Percentiles rank a stretch among this genome's conserved stretches.
These are phyloP conservation scores for Neopipo cinnamomea DNA, from an alignment of 2,113 vertebrate genomes.

Conservation along the genomic window DNA sequence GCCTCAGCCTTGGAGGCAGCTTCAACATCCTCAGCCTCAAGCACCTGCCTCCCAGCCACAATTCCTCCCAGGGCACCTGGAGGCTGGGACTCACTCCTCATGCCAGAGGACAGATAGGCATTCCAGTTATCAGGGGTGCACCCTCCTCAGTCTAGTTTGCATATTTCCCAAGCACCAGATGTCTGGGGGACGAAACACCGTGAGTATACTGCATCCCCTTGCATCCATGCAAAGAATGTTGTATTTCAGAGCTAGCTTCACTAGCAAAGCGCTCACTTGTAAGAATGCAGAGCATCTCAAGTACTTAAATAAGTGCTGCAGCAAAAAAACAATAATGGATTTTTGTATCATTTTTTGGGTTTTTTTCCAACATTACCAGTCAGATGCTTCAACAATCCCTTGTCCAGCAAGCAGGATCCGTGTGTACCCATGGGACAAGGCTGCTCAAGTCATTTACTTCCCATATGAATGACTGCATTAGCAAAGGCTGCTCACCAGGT, in stretches of 20 bases:
- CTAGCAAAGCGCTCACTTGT: neutral
- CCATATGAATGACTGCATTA: accelerated
- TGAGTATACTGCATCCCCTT: neutral
- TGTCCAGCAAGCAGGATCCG: accelerated
- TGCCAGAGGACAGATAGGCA: accelerated
- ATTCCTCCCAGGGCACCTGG: neutral
- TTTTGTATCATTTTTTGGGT: neutral
- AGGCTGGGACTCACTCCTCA: neutral
- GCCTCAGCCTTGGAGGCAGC: neutral
- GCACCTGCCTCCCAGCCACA: neutral
- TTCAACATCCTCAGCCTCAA: neutral
- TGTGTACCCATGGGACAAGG: accelerated
- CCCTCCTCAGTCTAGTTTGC: neutral
- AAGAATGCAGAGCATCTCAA: neutral
- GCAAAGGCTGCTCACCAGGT: neutral
- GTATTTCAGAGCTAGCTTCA: neutral
- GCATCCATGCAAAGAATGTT: accelerated
- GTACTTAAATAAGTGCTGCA: neutral
- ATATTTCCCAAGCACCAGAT: accelerated
- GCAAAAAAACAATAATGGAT: accelerated
- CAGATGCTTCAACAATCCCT: neutral
- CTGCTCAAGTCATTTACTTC: neutral
- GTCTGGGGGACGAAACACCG: accelerated
- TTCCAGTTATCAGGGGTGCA: neutral
- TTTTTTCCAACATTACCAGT: neutral